Evolutionary conservation across 2,113 vertebrate species (phyloP).

Genomic region (Pelecanus crispus): DNA sequence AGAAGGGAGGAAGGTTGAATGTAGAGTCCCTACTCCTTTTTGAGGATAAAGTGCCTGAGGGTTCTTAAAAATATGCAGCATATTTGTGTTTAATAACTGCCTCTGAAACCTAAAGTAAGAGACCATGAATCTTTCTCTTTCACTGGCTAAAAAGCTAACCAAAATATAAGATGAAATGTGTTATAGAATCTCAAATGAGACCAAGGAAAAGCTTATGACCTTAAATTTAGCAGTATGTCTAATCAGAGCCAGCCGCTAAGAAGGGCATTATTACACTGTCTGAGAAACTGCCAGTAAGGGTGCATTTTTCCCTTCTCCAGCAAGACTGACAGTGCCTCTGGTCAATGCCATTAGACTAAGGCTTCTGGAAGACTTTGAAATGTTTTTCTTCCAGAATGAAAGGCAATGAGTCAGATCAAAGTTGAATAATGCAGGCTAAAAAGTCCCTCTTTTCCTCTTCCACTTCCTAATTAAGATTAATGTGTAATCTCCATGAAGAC

Average conservation of each 20-base stretch:
- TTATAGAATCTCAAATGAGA: neutral
- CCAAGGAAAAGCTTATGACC: neutral
- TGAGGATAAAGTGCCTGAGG: neutral
- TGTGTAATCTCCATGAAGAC: conserved; percentile 36
- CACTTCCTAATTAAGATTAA: conserved; percentile 63
- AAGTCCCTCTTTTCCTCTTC: conserved; percentile 45
- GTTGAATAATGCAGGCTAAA: conserved; percentile 45
- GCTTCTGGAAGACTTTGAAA: conserved; percentile 56
- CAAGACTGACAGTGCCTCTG: conserved; percentile 29
- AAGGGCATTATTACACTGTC: neutral
- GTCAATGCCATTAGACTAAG: conserved; percentile 46
- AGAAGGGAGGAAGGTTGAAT: neutral
- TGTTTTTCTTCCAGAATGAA: conserved; percentile 33
- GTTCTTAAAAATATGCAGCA: neutral
- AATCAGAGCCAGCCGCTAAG: neutral
- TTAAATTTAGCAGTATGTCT: neutral
- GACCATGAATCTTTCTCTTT: neutral
- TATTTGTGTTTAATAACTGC: neutral
- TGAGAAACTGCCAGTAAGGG: neutral
- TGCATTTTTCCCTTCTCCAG: neutral
- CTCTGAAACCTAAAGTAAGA: neutral
- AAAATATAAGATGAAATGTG: neutral
- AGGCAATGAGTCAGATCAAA: conserved; percentile 46
- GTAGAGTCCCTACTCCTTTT: neutral
- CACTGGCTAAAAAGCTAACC: neutral